Evolutionary conservation across 2,797 vertebrate species (phyloP).

Genomic region (Lateolabrax maculatus): DNA sequence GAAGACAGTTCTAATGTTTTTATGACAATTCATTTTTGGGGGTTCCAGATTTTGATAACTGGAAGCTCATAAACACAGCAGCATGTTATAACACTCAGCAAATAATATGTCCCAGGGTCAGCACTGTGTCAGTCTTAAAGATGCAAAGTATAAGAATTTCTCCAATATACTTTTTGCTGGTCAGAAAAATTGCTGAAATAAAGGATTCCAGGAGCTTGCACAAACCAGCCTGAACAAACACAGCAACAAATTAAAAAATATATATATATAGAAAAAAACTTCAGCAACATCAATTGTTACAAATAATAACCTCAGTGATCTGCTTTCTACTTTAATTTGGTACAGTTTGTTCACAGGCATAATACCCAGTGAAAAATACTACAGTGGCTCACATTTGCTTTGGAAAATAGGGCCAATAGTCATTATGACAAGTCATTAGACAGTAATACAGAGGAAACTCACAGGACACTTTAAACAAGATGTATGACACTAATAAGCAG

Average conservation of each 20-base stretch:
- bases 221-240: slow-evolving; percentile 18
- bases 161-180: neutral
- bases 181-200: slow-evolving; percentile 39
- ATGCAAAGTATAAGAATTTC: slow-evolving; percentile 45
- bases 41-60: slow-evolving; percentile 17
- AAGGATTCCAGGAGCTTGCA: slow-evolving; percentile 9
- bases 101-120: slow-evolving; percentile 41
- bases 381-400: slow-evolving; percentile 50
- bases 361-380: slow-evolving; percentile 11
- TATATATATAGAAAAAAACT: neutral
- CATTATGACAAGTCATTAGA: slow-evolving; percentile 63
- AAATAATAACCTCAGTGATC: slow-evolving; percentile 15
- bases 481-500: slow-evolving; percentile 43
- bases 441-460: slow-evolving; percentile 44
- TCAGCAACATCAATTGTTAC: neutral
- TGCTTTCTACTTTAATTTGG: slow-evolving; percentile 21
- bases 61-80: slow-evolving; percentile 21
- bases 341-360: slow-evolving; percentile 35
- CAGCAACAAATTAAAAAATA: neutral
- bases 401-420: slow-evolving; percentile 52
- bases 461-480: slow-evolving; percentile 33
- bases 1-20: neutral
- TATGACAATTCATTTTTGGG: neutral
- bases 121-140: slow-evolving; percentile 53
- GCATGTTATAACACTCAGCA: slow-evolving; percentile 32